Percentiles rank a stretch among this genome's conserved stretches.
Evolutionary conservation across 2,888 invertebrate species (phyloP).

Genomic region (Lymantria dispar): DNA sequence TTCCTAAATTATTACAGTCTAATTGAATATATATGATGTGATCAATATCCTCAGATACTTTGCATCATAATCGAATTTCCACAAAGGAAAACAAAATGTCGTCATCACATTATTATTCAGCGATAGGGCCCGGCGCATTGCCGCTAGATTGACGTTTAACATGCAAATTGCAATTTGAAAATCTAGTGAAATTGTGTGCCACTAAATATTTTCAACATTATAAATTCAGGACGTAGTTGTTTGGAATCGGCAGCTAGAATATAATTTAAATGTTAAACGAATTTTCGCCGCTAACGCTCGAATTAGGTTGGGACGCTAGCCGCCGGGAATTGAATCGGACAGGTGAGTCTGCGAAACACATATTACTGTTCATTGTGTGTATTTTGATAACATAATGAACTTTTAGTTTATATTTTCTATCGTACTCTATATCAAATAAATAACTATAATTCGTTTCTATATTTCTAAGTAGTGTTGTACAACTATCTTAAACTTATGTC

Average conservation of each 20-base stretch:
- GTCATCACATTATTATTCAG: constrained; percentile 79
- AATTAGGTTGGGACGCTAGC: constrained; percentile 62
- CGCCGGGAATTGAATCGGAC: constrained; percentile 62
- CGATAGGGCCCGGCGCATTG: constrained; percentile 77
- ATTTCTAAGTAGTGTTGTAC: no score
- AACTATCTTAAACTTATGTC: no score
- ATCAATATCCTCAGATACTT: constrained; percentile 59
- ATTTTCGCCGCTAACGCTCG: constrained; percentile 71
- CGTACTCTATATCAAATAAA: background rate
- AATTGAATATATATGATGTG: constrained; percentile 9
- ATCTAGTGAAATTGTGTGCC: constrained; percentile 77
- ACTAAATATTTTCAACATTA: constrained; percentile 78
- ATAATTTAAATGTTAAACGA: constrained; percentile 80
- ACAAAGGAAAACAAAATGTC: constrained; percentile 81
- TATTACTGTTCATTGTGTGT: constrained; percentile 36
- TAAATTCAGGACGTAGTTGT: constrained; percentile 76
- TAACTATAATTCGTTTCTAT: background rate
- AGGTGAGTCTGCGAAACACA: constrained; percentile 51
- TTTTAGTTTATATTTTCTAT: constrained; percentile 4
- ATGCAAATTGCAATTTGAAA: constrained; percentile 81
- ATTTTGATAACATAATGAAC: constrained; percentile 12
- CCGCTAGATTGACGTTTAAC: constrained; percentile 78
- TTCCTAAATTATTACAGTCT: background rate
- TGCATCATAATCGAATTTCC: constrained; percentile 80
- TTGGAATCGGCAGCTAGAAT: constrained; percentile 72